These are phyloP conservation scores for Limenitis camilla DNA, from an alignment of 2,888 invertebrate species.

Conservation along the genomic window DNA sequence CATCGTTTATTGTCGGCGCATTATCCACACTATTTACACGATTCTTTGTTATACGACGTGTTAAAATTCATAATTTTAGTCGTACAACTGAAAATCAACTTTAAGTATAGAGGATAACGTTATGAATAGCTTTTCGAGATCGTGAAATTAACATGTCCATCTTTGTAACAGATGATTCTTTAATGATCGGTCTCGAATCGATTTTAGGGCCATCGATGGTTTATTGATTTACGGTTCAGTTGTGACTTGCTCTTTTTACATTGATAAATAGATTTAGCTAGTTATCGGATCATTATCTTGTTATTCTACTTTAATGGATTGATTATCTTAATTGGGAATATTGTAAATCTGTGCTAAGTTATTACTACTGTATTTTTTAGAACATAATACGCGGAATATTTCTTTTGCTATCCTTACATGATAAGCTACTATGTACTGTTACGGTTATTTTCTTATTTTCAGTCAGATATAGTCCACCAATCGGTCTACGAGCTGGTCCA, in stretches of 20 bases:
- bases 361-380: slow-evolving; percentile 2
- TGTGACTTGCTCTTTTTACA: slow-evolving; percentile 62
- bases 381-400: background rate
- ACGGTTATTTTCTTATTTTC: slow-evolving; percentile 46
- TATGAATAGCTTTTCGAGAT: slow-evolving; percentile 31
- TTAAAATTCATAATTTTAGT: slow-evolving; percentile 39
- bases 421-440: background rate
- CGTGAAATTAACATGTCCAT: slow-evolving; percentile 60
- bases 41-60: slow-evolving; percentile 55
- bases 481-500: slow-evolving; percentile 99
- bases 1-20: slow-evolving; percentile 61
- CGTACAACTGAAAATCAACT: slow-evolving; percentile 23
- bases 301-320: slow-evolving; percentile 31
- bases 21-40: slow-evolving; percentile 71
- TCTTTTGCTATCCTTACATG: background rate
- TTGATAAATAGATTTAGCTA: slow-evolving; percentile 28
- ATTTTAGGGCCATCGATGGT: slow-evolving; percentile 61
- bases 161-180: slow-evolving; percentile 68
- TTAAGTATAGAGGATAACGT: slow-evolving; percentile 34
- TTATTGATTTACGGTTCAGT: slow-evolving; percentile 65
- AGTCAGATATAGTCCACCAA: slow-evolving; percentile 99
- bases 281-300: slow-evolving; percentile 43
- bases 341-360: background rate
- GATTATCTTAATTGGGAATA: slow-evolving; percentile 7
- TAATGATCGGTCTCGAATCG: slow-evolving; percentile 65